Conservation (phyloP, 2,888 invertebrate genomes). For the Clepsis dumicolana region DNA sequence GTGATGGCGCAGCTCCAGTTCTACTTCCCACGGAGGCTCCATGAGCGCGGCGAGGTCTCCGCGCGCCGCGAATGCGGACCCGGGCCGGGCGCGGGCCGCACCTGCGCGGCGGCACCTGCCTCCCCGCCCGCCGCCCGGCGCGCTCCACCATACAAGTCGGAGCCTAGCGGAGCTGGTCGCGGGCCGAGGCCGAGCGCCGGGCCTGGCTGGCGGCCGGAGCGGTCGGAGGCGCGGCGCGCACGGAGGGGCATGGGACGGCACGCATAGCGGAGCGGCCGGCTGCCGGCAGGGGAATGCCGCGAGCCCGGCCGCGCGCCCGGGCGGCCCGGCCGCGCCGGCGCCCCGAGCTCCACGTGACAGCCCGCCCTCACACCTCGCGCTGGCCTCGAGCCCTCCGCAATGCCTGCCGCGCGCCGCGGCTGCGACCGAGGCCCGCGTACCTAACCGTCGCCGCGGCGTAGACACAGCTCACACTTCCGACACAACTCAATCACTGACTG, state of each 20-base stretch:
- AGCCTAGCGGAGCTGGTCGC: conserved; percentile 74
- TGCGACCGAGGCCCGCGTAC: conserved; percentile 39
- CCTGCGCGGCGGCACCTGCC: conserved; percentile 79
- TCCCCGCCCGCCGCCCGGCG: conserved; percentile 73
- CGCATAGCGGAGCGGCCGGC: conserved; percentile 74
- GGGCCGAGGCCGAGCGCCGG: conserved; percentile 73
- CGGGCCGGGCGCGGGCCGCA: conserved; percentile 78
- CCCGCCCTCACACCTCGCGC: conserved; percentile 65
- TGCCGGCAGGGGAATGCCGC: conserved; percentile 79
- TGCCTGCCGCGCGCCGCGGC: conserved; percentile 54
- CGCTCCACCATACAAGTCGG: conserved; percentile 73
- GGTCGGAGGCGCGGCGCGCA: conserved; percentile 72
- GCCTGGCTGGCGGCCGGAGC: conserved; percentile 70
- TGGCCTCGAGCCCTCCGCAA: conserved; percentile 58
- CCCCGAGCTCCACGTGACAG: conserved; percentile 75
- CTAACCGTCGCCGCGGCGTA: conserved; percentile 26
- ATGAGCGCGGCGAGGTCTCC: conserved; percentile 78
- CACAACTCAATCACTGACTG: conserved; percentile 24
- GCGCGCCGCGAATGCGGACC: conserved; percentile 72
- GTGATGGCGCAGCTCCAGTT: conserved; percentile 94
- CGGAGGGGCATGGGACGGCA: conserved; percentile 64
- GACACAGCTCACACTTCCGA: conserved; percentile 1
- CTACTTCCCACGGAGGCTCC: conserved; percentile 88
- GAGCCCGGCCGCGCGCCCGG: conserved; percentile 67
- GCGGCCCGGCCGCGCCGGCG: conserved; percentile 82